Evolutionary conservation across 2,797 vertebrate genomes (phyloP), one percentile per base, ranked within the genome.

Genomic region (Vespertilio murinus): DNA sequence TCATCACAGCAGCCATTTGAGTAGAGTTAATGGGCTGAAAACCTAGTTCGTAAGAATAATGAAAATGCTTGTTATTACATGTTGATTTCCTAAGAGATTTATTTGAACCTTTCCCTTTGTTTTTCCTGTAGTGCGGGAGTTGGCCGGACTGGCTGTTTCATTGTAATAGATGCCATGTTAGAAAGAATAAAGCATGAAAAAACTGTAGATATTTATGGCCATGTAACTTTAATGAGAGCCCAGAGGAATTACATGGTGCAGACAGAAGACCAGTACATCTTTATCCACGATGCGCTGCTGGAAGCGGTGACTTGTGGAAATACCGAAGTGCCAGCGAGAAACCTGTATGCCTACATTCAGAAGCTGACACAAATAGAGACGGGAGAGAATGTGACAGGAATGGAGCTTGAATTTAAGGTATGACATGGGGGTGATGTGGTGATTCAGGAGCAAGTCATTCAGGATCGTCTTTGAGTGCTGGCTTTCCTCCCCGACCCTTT

Each of bases 191-290:
- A 99, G 97, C 99, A 99, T 97, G 99, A 99, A 99, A 99, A 99
- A 98, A 99, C 99, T 92, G 99, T 99, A 98, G 99, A 99, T 98
- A 99, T 99, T 98, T 99, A 99, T 94, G 99, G 99, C 97, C 99
- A 99, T 71, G 99, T 99, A 97, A 99, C 99, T 93, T 98, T 99
- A 98, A 99, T 99, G 99, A 99, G 99, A 96, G 99, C 99, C 85
- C 99, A 99, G 98, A 99, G 99, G 97, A 99, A 99, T 99, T 99
- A 99, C 98, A 99, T 99, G 99, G 99, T 99, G 98, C 99, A 99
- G 97, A 99, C 99, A 59, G 99, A 99, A 98, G 99, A 99, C 98
- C 99, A 99, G 97, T 99, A 99, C 86, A 99, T 99, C 98, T 99
- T 99, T 98, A 99, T 99, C 98, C 99, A 99, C 3, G 99, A 99